phyloP scores from a whole-genome alignment of 2,113 vertebrate species.

The cattle (Bos taurus) region DNA sequence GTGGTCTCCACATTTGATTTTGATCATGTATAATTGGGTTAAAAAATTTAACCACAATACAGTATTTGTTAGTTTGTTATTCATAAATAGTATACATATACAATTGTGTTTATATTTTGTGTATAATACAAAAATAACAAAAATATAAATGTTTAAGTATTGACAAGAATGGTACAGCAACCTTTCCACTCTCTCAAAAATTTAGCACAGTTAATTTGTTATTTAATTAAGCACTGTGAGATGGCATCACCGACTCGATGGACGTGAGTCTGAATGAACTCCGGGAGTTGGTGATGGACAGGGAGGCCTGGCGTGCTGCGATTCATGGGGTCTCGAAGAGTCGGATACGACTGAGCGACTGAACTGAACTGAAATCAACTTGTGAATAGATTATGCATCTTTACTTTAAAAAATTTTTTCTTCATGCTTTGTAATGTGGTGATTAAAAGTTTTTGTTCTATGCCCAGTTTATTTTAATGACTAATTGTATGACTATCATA shows the following conservation, averaged over 20 bases:
- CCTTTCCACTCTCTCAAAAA: neutral
- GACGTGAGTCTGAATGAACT: too few relatives aligned
- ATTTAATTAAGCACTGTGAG: neutral
- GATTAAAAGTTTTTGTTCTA: neutral
- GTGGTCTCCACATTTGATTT: neutral
- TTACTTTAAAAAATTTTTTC: neutral
- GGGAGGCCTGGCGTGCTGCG: too few relatives aligned
- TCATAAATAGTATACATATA: accelerated
- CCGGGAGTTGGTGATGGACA: too few relatives aligned
- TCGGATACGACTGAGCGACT: too few relatives aligned
- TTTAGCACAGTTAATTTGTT: neutral
- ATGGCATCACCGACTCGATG: too few relatives aligned
- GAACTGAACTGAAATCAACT: neutral
- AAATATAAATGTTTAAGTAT: neutral
- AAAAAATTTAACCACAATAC: neutral
- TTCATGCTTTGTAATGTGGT: neutral
- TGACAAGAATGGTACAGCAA: neutral
- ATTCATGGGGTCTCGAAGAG: too few relatives aligned
- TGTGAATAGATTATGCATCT: neutral
- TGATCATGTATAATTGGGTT: neutral
- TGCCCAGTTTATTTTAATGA: neutral
- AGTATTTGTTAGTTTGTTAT: neutral
- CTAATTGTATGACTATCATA: neutral
- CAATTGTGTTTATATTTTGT: neutral
- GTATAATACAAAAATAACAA: neutral